Evolutionary conservation across 2,888 invertebrate species (phyloP).

Genomic region (Timandra comae): DNA sequence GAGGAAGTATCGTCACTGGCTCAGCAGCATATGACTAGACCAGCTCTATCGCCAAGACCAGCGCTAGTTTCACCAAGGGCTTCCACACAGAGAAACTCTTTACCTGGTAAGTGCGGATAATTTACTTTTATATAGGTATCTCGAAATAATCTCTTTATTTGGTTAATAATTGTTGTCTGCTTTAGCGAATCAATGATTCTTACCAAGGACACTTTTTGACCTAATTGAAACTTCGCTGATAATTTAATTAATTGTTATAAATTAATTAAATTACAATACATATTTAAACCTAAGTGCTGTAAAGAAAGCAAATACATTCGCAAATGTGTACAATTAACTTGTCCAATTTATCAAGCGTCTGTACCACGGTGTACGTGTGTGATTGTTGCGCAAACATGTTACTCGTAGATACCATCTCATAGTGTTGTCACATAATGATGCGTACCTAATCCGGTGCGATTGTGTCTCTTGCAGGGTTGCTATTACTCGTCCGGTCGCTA

Average conservation of each 20-base stretch:
- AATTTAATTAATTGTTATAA: too few species aligned
- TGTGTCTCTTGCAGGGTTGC: constrained; percentile 17
- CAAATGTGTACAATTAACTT: constrained; percentile 16
- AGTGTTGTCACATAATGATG: constrained; percentile 21
- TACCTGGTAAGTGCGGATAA: constrained; percentile 64
- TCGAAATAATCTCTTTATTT: too few species aligned
- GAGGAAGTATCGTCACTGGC: constrained; percentile 82
- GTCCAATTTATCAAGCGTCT: constrained; percentile 10
- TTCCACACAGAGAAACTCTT: constrained; percentile 71
- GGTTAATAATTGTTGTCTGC: too few species aligned
- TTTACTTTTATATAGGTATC: too few species aligned
- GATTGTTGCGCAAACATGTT: constrained; percentile 14
- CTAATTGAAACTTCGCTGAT: too few species aligned
- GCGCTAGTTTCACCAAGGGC: constrained; percentile 63
- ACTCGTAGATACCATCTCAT: constrained; percentile 19
- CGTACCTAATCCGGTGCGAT: constrained; percentile 22
- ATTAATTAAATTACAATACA: too few species aligned
- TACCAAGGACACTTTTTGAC: too few species aligned
- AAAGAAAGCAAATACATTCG: constrained; percentile 13
- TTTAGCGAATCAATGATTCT: too few species aligned
- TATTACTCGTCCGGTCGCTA: constrained; percentile 4
- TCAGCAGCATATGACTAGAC: constrained; percentile 86
- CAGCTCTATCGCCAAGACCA: constrained; percentile 62
- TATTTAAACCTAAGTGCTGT: background rate
- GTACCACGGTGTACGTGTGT: constrained; percentile 3